phyloP scores from a whole-genome alignment of 2,888 invertebrate species.

The Endomychus coccineus region DNA sequence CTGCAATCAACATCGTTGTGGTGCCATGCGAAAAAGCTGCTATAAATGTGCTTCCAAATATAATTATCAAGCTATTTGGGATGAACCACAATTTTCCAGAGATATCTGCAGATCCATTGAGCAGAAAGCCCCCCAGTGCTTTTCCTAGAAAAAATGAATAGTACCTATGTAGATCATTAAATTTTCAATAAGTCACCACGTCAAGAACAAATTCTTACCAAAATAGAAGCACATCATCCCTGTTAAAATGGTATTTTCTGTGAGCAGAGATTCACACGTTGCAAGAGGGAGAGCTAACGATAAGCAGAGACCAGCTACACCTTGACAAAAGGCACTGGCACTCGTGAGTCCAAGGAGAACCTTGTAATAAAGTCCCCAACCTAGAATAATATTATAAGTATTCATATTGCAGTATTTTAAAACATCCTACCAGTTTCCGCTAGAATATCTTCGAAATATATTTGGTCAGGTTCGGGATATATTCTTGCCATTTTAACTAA shows the following conservation, averaged over 20 bases:
- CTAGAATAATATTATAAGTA: conserved; percentile 23
- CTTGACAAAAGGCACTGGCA: conserved; percentile 29
- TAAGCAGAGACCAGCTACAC: conserved; percentile 28
- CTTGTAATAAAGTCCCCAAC: conserved; percentile 39
- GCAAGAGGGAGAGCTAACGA: conserved; percentile 35
- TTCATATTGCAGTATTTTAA: conserved; percentile 2
- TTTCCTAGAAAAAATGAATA: conserved; percentile 32
- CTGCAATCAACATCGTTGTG: conserved; percentile 35
- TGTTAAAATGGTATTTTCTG: conserved; percentile 20
- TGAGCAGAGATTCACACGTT: conserved; percentile 29
- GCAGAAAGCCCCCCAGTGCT: conserved; percentile 36
- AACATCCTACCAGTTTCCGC: conserved; percentile 12
- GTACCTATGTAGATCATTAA: too few species aligned
- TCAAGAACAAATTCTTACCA: conserved; percentile 21
- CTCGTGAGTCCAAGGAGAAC: conserved; percentile 33
- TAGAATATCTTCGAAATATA: conserved; percentile 12
- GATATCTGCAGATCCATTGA: conserved; percentile 38
- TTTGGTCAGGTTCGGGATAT: conserved; percentile 4
- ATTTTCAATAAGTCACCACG: too few species aligned
- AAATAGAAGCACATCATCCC: conserved; percentile 28
- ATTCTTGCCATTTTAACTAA: conserved; percentile 10
- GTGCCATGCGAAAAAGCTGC: conserved; percentile 40
- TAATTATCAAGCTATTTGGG: conserved; percentile 34
- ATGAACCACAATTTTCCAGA: conserved; percentile 40
- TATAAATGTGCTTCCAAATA: conserved; percentile 38